A percentile compares a stretch with the other conserved stretches of the same genome.
Evolutionary conservation across 2,113 vertebrate species (phyloP).

Genomic region (Sitta europaea): DNA sequence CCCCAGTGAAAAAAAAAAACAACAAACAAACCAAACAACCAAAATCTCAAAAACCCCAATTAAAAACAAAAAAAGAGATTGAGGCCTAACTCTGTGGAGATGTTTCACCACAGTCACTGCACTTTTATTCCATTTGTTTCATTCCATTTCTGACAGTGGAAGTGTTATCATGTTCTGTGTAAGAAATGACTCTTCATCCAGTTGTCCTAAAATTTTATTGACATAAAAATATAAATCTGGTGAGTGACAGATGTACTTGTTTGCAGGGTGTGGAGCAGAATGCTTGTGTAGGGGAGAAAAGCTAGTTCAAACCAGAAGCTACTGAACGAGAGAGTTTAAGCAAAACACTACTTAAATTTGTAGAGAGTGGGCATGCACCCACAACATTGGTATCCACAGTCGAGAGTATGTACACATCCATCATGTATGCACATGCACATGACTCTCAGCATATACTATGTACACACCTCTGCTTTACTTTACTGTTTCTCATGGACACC

Average conservation of each 20-base stretch:
- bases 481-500: conserved; percentile 7
- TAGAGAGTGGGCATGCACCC: conserved; percentile 15
- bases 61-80: not conserved
- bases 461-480: conserved; percentile 50
- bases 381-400: not conserved
- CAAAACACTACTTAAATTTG: not conserved
- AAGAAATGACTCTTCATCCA: conserved; percentile 18
- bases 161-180: conserved; percentile 27
- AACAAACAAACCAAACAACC: rapidly evolving
- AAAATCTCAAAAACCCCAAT: not conserved
- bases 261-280: not conserved
- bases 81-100: conserved; percentile 47
- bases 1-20: not conserved
- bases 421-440: not conserved
- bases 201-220: conserved; percentile 39
- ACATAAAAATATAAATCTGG: not conserved
- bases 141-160: conserved; percentile 45
- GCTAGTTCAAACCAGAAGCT: not conserved
- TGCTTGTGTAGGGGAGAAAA: not conserved
- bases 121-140: conserved; percentile 48
- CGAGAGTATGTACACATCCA: not conserved
- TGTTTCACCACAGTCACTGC: conserved; percentile 40
- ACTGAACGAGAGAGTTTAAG: not conserved
- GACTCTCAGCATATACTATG: conserved; percentile 19
- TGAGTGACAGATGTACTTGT: not conserved